Base-by-base conservation (phyloP, 2,113 vertebrate genomes). In the Poecilia latipinna region DNA sequence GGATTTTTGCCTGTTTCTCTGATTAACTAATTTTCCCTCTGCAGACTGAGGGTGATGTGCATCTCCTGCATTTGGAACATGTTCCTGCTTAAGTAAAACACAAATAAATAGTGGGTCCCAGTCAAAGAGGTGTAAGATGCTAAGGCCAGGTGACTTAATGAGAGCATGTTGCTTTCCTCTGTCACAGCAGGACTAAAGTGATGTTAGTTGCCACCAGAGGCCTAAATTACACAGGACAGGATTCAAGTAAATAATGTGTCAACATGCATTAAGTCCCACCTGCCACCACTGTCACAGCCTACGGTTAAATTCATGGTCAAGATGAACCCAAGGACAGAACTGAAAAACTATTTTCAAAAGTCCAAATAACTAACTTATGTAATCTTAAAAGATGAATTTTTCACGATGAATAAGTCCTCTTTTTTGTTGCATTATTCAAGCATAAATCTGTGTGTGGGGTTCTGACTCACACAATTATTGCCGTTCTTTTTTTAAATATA, bases 121-220 rank as follows among this genome's bases (percentile, higher is more conserved):
- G 61, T 77, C 60, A 62, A 57, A 35, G 2, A 26, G 26, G 24
- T 54, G 67, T 72, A 26, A 77, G 84, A 84, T 17, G 57, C 57
- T 88, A 28, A 89, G 62, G 39, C 48, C 72, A 81, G 44, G 74
- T 82, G 88, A 90, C 87, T 78, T 68, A 89, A 88, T 82, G 73
- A 80, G 89, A 88, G 72, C 80, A 72, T 15, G 74, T 37, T 83
- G 83, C 84, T 83, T 71, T 37, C 68, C 54, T 88, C 74, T 68
- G 77, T 74, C 80, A 72, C 73, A 71, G 84, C 64, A 70, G 11
- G 68, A 73, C 29, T 29, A 32, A 67, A 84, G 77, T 72, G 64
- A 80, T 29, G 75, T 35, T 33, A 70, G 82, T 61, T 71, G 70
- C 80, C 83, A 84, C 32, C 82, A 85, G 39, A 57, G 86, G 77